A percentile compares a stretch with the other conserved stretches of the same genome.
Conservation (phyloP, 2,113 vertebrate genomes). For the Podiceps cristatus region DNA sequence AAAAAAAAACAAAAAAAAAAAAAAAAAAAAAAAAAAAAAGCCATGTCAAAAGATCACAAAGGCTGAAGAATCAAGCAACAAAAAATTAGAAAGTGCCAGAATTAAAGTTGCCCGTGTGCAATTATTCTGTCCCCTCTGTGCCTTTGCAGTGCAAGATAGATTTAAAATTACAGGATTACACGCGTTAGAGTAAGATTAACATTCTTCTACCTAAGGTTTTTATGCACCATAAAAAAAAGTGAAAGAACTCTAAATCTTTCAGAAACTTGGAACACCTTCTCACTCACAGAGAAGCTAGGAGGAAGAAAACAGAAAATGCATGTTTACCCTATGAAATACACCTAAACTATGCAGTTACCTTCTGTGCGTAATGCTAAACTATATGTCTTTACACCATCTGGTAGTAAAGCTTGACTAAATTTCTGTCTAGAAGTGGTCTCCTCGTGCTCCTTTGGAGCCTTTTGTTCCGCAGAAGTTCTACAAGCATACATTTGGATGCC, state of each 20-base stretch:
- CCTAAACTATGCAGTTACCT: not conserved
- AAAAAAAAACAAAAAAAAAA: not conserved
- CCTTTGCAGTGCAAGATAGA: not conserved
- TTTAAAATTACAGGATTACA: not conserved
- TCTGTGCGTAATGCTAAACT: not conserved
- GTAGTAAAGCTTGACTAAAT: slow-evolving; percentile 34
- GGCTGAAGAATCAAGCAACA: not conserved
- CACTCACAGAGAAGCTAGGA: not conserved
- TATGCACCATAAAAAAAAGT: not conserved
- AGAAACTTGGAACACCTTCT: not conserved
- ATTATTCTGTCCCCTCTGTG: not conserved
- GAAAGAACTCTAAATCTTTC: not conserved
- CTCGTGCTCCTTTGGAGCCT: slow-evolving; percentile 21
- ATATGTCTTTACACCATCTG: not conserved
- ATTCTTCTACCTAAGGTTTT: not conserved
- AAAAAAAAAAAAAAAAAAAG: not conserved
- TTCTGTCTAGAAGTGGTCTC: slow-evolving; percentile 20
- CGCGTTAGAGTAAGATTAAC: not conserved
- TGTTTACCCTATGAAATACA: not conserved
- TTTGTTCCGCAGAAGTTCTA: slow-evolving; percentile 31
- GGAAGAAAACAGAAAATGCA: not conserved
- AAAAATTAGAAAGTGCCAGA: not conserved
- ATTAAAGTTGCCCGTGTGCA: not conserved
- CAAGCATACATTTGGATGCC: slow-evolving; percentile 27
- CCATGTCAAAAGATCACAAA: not conserved